Evolutionary conservation across 2,888 invertebrate genomes (phyloP).

Genomic region (Neoascia interrupta): DNA sequence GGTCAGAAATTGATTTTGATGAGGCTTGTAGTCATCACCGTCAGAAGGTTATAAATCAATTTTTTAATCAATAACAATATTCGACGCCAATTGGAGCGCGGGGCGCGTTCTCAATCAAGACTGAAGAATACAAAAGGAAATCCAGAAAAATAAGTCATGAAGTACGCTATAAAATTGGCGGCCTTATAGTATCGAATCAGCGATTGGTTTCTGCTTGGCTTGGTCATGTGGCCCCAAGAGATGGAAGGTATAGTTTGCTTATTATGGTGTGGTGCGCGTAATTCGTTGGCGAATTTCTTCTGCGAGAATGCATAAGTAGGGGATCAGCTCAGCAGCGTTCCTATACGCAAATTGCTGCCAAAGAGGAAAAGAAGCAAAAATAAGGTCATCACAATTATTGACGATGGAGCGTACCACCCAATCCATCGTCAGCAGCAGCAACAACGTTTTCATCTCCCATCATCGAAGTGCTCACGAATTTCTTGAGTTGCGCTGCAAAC

Average conservation of each 20-base stretch:
- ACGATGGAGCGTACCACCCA: constrained; percentile 54
- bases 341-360: constrained; percentile 42
- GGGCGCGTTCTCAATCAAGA: constrained; percentile 61
- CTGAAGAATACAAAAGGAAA: constrained; percentile 36
- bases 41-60: no score
- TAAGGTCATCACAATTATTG: constrained; percentile 64
- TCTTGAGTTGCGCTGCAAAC: constrained; percentile 2
- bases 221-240: constrained; percentile 32
- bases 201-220: constrained; percentile 45
- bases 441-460: constrained; percentile 36
- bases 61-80: constrained; percentile 53
- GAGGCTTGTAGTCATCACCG: no score
- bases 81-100: constrained; percentile 62
- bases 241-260: constrained; percentile 49
- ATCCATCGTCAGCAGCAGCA: constrained; percentile 46
- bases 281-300: constrained; percentile 45
- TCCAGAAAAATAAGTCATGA: no score
- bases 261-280: constrained; percentile 62
- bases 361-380: constrained; percentile 26
- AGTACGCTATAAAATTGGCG: constrained; percentile 20
- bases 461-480: constrained; percentile 27
- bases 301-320: constrained; percentile 31
- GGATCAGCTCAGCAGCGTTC: constrained; percentile 1
- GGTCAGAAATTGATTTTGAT: constrained; percentile 51
- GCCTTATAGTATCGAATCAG: constrained; percentile 22